Evolutionary conservation across 2,888 invertebrate genomes (phyloP), one percentile per base, ranked within the genome.

Genomic region (Nymphalis c-album): DNA sequence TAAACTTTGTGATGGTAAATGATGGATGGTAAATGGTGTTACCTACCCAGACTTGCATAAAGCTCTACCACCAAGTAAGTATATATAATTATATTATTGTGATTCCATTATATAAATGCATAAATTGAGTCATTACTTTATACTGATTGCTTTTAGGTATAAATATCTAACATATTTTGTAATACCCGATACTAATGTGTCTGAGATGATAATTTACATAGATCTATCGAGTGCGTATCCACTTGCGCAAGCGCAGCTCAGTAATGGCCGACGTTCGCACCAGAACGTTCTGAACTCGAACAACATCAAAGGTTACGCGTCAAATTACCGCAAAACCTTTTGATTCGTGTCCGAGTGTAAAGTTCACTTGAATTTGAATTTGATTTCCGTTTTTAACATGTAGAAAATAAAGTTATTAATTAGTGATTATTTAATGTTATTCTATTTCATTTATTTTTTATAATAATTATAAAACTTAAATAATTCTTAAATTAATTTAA

Each of bases 161-260:
- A 48, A 48, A 48, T n/a, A n/a, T n/a, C 17, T 17, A 48, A 7
- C 1, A 48, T 18, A 18, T 48, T 48, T 48, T 7, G 48, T 18
- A 18, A 48, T 48, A 40, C 13, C 18, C 18, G 18, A 55, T 57
- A 31, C 51, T 60, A 63, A 69, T 69, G 63, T 51, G 18, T 40
- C 50, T 68, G 63, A 60, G 60, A 63, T 66, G 69, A 60, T 46
- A 40, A 57, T 57, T 59, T 35, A 22, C 53, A 13, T n/a, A 50
- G 51, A 65, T 65, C 46, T 46, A 65, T 59, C 45, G 18, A 18
- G 51, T 53, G 60, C 65, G 60, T 45, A 18, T 35, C 16, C 22
- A 13, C 55, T 69, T 69, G 63, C 67, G 63, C 62, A 64, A 67
- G 26, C 55, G 51, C 47, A 31, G 58, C 57, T 40, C 13, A 18